These are phyloP conservation scores for Spheniscus humboldti DNA, from an alignment of 2,797 vertebrate genomes.

Conservation along the genomic window DNA sequence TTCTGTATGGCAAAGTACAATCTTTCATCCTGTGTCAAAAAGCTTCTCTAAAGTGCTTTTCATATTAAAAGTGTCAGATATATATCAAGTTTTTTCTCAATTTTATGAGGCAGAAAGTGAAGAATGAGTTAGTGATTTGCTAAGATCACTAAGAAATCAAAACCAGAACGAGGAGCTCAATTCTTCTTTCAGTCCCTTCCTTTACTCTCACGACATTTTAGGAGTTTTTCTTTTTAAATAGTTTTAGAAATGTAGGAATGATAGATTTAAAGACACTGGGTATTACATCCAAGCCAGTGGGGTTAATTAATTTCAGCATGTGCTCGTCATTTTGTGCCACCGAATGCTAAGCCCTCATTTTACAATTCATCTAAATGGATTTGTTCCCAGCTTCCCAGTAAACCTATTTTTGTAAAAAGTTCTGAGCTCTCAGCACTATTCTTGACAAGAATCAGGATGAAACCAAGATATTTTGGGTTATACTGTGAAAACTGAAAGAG, in stretches of 20 bases:
- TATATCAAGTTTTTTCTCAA: constrained; percentile 11
- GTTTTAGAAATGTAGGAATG: constrained; percentile 18
- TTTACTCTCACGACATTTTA: background rate
- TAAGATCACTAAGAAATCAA: constrained; percentile 51
- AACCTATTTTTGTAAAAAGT: constrained; percentile 26
- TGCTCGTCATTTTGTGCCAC: constrained; percentile 24
- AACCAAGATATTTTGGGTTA: background rate
- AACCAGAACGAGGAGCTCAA: constrained; percentile 12
- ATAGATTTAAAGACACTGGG: constrained; percentile 12
- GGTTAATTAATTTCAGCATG: constrained; percentile 50
- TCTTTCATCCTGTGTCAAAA: constrained; percentile 56
- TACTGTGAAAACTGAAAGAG: background rate
- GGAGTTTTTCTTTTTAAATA: constrained; percentile 28
- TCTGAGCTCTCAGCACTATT: constrained; percentile 23
- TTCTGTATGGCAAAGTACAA: constrained; percentile 36
- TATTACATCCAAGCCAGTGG: constrained; percentile 21
- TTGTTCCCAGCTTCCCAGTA: constrained; percentile 2
- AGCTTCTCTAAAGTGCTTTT: constrained; percentile 60
- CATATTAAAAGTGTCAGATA: constrained; percentile 52
- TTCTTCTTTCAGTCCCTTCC: constrained; percentile 10
- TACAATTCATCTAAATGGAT: constrained; percentile 49
- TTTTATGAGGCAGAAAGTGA: constrained; percentile 54
- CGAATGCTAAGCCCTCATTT: constrained; percentile 34
- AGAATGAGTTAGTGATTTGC: constrained; percentile 59
- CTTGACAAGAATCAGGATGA: background rate